phyloP scores from a whole-genome alignment of 2,113 vertebrate species.

The Hoplias malabaricus region DNA sequence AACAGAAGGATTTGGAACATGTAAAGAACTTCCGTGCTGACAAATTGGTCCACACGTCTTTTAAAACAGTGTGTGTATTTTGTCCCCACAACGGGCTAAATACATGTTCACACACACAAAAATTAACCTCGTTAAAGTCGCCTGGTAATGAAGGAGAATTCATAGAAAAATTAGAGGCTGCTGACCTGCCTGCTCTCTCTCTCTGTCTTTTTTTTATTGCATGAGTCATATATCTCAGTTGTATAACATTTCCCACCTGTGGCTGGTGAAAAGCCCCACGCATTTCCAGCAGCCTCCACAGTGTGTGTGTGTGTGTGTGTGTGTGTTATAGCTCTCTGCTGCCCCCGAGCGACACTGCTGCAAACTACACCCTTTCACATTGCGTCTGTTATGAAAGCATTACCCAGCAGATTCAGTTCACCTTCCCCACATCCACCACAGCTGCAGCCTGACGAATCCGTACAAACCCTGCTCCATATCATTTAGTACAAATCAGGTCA shows the following conservation, averaged over 20 bases:
- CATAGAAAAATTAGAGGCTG: not conserved
- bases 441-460: not conserved
- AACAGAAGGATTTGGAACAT: too few relatives aligned
- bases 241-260: constrained; percentile 43
- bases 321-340: constrained; percentile 38
- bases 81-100: not conserved
- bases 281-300: constrained; percentile 15
- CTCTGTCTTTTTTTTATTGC: constrained; percentile 16
- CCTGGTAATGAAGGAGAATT: not conserved
- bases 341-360: constrained; percentile 45
- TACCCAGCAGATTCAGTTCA: not conserved
- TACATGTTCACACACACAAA: not conserved
- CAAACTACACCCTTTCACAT: not conserved
- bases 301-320: not conserved
- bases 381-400: not conserved
- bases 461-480: too few relatives aligned
- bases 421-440: not conserved
- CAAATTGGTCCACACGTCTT: not conserved
- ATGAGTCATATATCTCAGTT: constrained; percentile 35
- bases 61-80: not conserved
- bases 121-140: not conserved
- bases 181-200: not conserved
- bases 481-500: too few relatives aligned
- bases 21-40: too few relatives aligned
- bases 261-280: not conserved